These are phyloP conservation scores for Osmerus eperlanus DNA, from an alignment of 2,113 vertebrate species.

Conservation along the genomic window DNA sequence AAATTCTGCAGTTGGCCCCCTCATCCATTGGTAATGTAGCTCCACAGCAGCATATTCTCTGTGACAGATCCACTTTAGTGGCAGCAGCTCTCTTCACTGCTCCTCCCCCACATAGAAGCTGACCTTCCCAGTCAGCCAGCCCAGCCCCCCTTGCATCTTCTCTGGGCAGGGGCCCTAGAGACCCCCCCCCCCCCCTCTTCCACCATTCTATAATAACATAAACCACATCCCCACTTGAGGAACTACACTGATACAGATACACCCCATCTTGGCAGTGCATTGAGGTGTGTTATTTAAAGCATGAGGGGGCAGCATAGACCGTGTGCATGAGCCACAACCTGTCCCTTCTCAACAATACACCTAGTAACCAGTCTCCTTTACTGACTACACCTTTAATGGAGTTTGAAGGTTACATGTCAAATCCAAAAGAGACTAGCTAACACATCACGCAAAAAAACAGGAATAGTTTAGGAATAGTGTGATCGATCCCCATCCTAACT, in stretches of 20 bases:
- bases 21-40: slow-evolving; percentile 48
- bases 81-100: slow-evolving; percentile 26
- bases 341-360: too few relatives aligned
- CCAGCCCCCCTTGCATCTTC: slow-evolving; percentile 35
- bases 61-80: slow-evolving; percentile 37
- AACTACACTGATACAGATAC: neutral
- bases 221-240: slow-evolving; percentile 14
- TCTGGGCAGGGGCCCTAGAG: slow-evolving; percentile 28
- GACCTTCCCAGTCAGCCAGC: slow-evolving; percentile 56
- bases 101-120: slow-evolving; percentile 33
- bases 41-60: slow-evolving; percentile 52
- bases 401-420: too few relatives aligned
- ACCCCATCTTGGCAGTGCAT: slow-evolving; percentile 11
- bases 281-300: slow-evolving; percentile 15
- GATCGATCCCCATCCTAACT: neutral
- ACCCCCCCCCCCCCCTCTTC: slow-evolving; percentile 3
- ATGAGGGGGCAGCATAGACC: slow-evolving; percentile 42
- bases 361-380: too few relatives aligned
- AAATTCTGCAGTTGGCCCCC: slow-evolving; percentile 25
- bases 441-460: too few relatives aligned
- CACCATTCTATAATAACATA: slow-evolving; percentile 23
- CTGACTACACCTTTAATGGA: too few relatives aligned
- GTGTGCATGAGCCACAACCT: neutral
- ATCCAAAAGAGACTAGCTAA: too few relatives aligned
- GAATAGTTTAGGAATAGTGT: neutral